phyloP scores from a whole-genome alignment of 2,888 invertebrate genomes.

The Drosophila meridiana region DNA sequence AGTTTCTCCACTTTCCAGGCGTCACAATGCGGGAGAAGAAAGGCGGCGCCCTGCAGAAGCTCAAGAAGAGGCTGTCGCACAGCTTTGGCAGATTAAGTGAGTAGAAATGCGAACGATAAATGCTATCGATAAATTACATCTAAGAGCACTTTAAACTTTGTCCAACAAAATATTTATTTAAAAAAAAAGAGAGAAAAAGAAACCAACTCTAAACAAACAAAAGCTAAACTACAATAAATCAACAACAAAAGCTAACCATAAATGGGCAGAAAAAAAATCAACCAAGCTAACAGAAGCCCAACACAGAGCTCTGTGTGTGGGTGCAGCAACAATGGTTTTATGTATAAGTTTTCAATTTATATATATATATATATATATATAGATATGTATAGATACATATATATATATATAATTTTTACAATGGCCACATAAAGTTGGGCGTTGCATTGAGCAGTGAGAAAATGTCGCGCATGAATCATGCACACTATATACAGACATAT shows the following conservation, averaged over 20 bases:
- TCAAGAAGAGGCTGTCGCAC: conserved; percentile 97
- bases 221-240: conserved; percentile 51
- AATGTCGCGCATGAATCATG: conserved; percentile 61
- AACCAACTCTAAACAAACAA: conserved; percentile 37
- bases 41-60: conserved; percentile 96
- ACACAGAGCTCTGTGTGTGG: conserved; percentile 32
- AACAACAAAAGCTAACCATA: conserved; percentile 52
- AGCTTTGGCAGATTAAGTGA: conserved; percentile 98
- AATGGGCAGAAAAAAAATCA: conserved; percentile 36
- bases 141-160: conserved; percentile 30
- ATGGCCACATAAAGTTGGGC: conserved; percentile 42
- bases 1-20: conserved; percentile 85
- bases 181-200: not conserved
- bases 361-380: conserved; percentile 9
- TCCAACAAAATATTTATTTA: conserved; percentile 5
- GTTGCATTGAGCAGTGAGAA: conserved; percentile 51
- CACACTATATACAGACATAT: conserved; percentile 4
- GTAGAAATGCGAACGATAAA: conserved; percentile 84
- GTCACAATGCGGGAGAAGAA: conserved; percentile 97
- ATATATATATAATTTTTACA: conserved; percentile 23
- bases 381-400: conserved; percentile 11
- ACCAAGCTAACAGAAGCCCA: conserved; percentile 41
- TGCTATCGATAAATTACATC: conserved; percentile 13
- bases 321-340: conserved; percentile 48
- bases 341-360: conserved; percentile 2